Conservation (phyloP, 2,888 invertebrate genomes). For the Hyalella azteca region DNA sequence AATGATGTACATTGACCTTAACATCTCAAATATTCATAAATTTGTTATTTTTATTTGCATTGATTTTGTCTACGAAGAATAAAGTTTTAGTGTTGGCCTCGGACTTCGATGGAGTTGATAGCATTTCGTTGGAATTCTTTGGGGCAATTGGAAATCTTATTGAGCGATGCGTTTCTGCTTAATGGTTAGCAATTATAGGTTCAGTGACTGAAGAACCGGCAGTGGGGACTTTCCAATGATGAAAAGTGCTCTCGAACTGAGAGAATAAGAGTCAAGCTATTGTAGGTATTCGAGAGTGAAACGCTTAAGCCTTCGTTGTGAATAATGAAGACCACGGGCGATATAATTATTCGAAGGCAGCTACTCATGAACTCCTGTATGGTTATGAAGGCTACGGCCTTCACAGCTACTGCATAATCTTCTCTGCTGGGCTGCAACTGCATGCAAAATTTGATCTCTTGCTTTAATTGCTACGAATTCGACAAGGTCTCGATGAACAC, state of each 20-base stretch:
- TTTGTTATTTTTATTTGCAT: not conserved
- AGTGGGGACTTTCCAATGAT: not conserved
- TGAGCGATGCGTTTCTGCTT: slow-evolving; percentile 25
- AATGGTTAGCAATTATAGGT: slow-evolving; percentile 34
- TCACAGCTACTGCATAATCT: too few species aligned
- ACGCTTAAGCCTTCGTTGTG: slow-evolving; percentile 13
- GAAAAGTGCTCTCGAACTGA: slow-evolving; percentile 6
- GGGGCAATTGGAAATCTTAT: slow-evolving; percentile 3
- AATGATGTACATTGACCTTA: not conserved
- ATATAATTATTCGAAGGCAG: not conserved
- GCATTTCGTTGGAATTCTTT: slow-evolving; percentile 20
- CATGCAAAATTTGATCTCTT: too few species aligned
- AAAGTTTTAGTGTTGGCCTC: not conserved
- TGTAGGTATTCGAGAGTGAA: not conserved
- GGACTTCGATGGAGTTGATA: not conserved
- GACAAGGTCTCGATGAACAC: too few species aligned
- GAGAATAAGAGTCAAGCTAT: not conserved
- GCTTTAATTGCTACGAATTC: too few species aligned
- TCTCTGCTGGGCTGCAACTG: too few species aligned
- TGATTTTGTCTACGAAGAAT: not conserved
- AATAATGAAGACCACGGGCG: not conserved
- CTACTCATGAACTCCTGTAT: not conserved
- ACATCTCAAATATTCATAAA: not conserved
- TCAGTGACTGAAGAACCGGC: not conserved
- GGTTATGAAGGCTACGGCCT: too few species aligned